Percentiles rank a stretch among this genome's conserved stretches.
These are phyloP conservation scores for Aricia artaxerxes DNA, from an alignment of 2,888 invertebrate genomes.

Conservation along the genomic window DNA sequence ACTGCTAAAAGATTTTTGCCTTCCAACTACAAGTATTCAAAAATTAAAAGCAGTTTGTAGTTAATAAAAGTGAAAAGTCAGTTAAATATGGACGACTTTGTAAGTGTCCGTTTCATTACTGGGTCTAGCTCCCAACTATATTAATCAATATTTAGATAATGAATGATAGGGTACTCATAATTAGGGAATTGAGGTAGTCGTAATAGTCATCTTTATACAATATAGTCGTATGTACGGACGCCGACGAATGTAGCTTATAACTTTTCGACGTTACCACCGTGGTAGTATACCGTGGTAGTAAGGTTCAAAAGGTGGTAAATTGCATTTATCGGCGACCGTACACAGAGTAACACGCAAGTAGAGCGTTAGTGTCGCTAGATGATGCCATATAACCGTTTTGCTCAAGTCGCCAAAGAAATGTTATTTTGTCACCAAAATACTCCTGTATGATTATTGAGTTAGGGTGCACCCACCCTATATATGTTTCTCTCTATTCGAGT, in stretches of 20 bases:
- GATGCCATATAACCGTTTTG: conserved; percentile 59
- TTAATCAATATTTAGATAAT: conserved; percentile 51
- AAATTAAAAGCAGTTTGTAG: not conserved
- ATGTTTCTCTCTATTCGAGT: not conserved
- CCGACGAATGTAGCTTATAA: conserved; percentile 36
- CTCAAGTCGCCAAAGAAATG: conserved; percentile 76
- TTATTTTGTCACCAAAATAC: conserved; percentile 34
- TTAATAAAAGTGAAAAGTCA: not conserved
- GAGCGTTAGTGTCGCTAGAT: conserved; percentile 62
- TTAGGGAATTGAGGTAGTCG: conserved; percentile 69
- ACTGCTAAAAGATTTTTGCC: not conserved
- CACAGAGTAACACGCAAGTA: not conserved
- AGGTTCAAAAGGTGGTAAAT: not conserved
- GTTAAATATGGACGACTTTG: not conserved
- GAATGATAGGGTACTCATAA: conserved; percentile 64
- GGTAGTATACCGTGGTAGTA: not conserved
- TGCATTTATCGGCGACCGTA: not conserved
- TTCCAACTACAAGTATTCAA: not conserved
- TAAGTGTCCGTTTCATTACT: not conserved
- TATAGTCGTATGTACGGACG: conserved; percentile 48
- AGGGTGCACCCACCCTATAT: not conserved
- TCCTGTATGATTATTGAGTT: conserved; percentile 13
- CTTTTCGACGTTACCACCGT: not conserved
- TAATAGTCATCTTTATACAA: conserved; percentile 42
- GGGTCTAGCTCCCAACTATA: not conserved